phyloP scores from a whole-genome alignment of 2,888 invertebrate species.

The Serrognathus titanus region DNA sequence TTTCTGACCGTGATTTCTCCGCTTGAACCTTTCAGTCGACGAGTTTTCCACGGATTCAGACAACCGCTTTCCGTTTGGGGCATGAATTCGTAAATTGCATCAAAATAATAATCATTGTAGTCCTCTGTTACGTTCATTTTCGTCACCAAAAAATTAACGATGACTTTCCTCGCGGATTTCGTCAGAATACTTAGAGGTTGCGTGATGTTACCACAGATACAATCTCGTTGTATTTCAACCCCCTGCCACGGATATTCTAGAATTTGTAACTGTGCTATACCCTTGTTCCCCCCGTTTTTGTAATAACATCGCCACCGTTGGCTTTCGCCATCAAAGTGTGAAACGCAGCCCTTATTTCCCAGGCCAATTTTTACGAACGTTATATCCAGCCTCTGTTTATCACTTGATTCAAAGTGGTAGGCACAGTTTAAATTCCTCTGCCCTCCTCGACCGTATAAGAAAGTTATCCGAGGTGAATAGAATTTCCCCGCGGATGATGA shows the following conservation, averaged over 20 bases:
- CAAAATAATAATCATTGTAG: slow-evolving; percentile 75
- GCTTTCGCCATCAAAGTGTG: slow-evolving; percentile 63
- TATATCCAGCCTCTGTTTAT: slow-evolving; percentile 66
- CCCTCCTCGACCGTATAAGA: slow-evolving; percentile 79
- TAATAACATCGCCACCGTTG: slow-evolving; percentile 69
- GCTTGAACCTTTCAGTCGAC: slow-evolving; percentile 66
- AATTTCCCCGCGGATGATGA: slow-evolving; percentile 54
- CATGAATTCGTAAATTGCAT: slow-evolving; percentile 68
- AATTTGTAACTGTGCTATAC: slow-evolving; percentile 46
- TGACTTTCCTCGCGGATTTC: slow-evolving; percentile 66
- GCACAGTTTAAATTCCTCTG: slow-evolving; percentile 71
- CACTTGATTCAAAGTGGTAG: slow-evolving; percentile 70
- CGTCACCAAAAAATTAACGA: slow-evolving; percentile 70
- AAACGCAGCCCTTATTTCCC: slow-evolving; percentile 65
- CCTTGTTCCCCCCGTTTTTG: slow-evolving; percentile 32
- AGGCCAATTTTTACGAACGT: slow-evolving; percentile 68
- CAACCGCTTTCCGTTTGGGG: slow-evolving; percentile 59
- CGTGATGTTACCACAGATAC: slow-evolving; percentile 68
- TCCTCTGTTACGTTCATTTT: slow-evolving; percentile 80
- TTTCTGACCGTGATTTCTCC: slow-evolving; percentile 69
- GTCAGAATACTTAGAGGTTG: slow-evolving; percentile 64
- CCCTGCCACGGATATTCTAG: slow-evolving; percentile 70
- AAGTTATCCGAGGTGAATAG: slow-evolving; percentile 74
- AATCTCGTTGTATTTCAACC: slow-evolving; percentile 66
- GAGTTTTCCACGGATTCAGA: slow-evolving; percentile 62